Base-by-base conservation (phyloP, 2,797 vertebrate genomes). In the Sebastes paucispinis region DNA sequence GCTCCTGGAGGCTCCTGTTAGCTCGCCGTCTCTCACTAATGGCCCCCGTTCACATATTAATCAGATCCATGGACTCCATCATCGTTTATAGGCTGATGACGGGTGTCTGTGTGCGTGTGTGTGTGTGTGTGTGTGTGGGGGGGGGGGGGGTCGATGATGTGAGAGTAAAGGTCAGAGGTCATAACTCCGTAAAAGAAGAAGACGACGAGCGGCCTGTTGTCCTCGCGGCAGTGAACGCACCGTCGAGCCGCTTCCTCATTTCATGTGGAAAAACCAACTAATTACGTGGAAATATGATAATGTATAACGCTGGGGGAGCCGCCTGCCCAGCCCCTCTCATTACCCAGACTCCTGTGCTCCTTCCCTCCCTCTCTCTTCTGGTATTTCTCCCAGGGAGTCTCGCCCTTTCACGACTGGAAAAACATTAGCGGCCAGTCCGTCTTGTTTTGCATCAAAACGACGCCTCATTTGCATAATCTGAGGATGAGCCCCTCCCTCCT, bases 201-300 rank as follows among this genome's bases (percentile, higher is more conserved):
- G 57, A 67, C 20, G 47, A 63, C 52, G 47, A 24, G 72, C 14
- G 59, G 67, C 64, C 7, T 39, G 27, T 32, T 62, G 73, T 91
- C 92, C 92, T 91, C 84, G 94, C 77, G 96, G 97, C 96, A 84
- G 83, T 95, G 95, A 96, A 97, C 86, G 96, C 97, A 93, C 97
- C 94, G 97, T 98, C 96, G 93, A 98, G 94, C 96, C 90, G 84
- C 95, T 97, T 97, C 96, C 96, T 98, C 97, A 98, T 98, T 98
- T 99, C 98, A 98, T 97, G 97, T 98, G 98, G 98, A 99, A 98
- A 96, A 98, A 98, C 93, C 97, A 98, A 98, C 97, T 98, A 99
- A 99, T 99, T 98, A 98, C 96, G 97, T 98, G 97, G 96, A 98
- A 99, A 98, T 99, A 99, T 98, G 98, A 97, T 98, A 98, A 99